Evolutionary conservation across 2,888 invertebrate species (phyloP).

Genomic region (Patella caerulea): DNA sequence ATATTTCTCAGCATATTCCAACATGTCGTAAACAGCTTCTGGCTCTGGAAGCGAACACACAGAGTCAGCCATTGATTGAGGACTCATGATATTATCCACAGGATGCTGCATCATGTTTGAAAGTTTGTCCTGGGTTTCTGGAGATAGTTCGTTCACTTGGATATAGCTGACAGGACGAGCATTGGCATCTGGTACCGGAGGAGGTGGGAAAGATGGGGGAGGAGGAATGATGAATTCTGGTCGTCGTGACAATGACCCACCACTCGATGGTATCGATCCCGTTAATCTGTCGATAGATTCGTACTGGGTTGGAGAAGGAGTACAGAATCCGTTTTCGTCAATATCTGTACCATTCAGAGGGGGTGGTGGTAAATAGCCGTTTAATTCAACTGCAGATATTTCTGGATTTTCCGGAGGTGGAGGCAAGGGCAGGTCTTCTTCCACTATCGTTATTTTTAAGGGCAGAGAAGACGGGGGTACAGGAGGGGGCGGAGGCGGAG

Average conservation of each 20-base stretch:
- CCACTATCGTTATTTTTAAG: constrained; percentile 19
- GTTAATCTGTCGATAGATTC: background rate
- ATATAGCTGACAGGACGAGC: constrained; percentile 9
- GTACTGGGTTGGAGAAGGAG: background rate
- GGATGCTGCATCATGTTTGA: constrained; percentile 39
- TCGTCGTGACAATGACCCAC: background rate
- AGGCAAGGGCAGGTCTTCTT: constrained; percentile 23
- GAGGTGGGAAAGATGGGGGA: constrained; percentile 13
- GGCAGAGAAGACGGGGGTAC: constrained; percentile 35
- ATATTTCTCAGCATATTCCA: constrained; percentile 93
- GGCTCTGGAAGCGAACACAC: constrained; percentile 24
- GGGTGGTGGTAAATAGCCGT: constrained; percentile 13
- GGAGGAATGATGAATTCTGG: constrained; percentile 11
- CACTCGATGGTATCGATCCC: background rate
- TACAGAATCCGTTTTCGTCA: background rate
- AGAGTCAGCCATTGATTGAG: constrained; percentile 13
- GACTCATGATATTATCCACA: constrained; percentile 24
- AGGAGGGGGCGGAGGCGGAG: constrained; percentile 38
- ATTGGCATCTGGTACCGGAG: background rate
- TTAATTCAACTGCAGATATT: background rate
- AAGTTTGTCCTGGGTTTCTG: constrained; percentile 49
- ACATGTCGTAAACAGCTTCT: constrained; percentile 80
- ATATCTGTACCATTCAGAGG: background rate
- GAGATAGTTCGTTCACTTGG: constrained; percentile 44
- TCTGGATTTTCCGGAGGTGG: constrained; percentile 24